These are phyloP conservation scores for Chaetops frenatus DNA, from an alignment of 2,113 vertebrate genomes.

Conservation along the genomic window DNA sequence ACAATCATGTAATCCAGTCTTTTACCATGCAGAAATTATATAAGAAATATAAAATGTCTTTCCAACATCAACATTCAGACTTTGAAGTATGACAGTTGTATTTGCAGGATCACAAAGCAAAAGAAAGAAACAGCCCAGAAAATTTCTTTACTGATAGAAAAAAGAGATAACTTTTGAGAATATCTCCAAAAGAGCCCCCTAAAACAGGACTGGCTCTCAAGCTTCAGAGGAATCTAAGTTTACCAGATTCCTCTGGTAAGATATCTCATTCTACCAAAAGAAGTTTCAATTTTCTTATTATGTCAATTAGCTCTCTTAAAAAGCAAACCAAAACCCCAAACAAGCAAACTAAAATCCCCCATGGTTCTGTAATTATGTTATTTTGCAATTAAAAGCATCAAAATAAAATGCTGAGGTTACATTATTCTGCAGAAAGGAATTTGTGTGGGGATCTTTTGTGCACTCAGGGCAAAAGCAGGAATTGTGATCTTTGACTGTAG, in stretches of 20 bases:
- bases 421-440: neutral
- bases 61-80: neutral
- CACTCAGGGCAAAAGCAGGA: neutral
- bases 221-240: neutral
- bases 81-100: neutral
- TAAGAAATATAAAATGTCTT: neutral
- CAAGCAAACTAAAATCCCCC: accelerated
- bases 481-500: neutral
- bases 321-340: neutral
- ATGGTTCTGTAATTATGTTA: accelerated
- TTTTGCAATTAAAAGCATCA: neutral
- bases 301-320: neutral
- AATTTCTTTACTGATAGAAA: neutral
- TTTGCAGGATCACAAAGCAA: neutral
- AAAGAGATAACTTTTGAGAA: neutral
- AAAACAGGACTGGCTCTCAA: neutral
- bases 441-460: neutral
- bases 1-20: neutral
- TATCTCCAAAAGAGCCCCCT: neutral
- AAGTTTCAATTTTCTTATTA: neutral
- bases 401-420: neutral
- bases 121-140: neutral
- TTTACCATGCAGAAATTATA: neutral
- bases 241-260: too few species aligned
- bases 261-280: neutral